Evolutionary conservation across 2,113 vertebrate genomes (phyloP).

Genomic region (Dromiciops gliroides): DNA sequence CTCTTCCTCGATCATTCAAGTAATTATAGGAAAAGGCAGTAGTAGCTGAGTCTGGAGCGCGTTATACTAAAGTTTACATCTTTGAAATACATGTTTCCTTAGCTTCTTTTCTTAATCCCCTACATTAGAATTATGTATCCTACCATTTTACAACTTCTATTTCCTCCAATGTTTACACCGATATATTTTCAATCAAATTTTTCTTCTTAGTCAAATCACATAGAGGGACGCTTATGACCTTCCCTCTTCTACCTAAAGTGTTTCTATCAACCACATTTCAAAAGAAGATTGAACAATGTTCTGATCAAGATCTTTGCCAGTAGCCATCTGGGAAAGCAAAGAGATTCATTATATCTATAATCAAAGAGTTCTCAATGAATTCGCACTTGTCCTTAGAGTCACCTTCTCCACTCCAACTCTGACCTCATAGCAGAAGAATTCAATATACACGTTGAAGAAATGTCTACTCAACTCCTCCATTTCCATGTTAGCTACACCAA

Average conservation of each 20-base stretch:
- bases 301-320: conserved; percentile 46
- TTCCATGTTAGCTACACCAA: too few species aligned
- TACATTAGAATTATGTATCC: conserved; percentile 31
- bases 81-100: conserved; percentile 67
- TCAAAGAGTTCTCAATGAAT: background rate
- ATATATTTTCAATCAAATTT: conserved; percentile 15
- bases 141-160: conserved; percentile 47
- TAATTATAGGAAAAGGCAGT: conserved; percentile 54
- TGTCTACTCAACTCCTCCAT: too few species aligned
- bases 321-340: conserved; percentile 58
- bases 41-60: conserved; percentile 16
- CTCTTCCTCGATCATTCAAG: background rate
- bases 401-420: background rate
- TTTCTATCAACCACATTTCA: conserved; percentile 41
- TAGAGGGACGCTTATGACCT: background rate
- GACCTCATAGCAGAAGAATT: conserved; percentile 26
- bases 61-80: conserved; percentile 46
- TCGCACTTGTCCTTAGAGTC: background rate
- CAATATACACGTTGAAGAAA: too few species aligned
- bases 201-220: conserved; percentile 29
- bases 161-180: conserved; percentile 14
- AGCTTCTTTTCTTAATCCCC: conserved; percentile 59
- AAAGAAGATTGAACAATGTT: conserved; percentile 47
- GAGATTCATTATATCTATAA: background rate
- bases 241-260: conserved; percentile 37